phyloP scores from a whole-genome alignment of 1,140 invertebrate species.

The Neoseiulus cucumeris region DNA sequence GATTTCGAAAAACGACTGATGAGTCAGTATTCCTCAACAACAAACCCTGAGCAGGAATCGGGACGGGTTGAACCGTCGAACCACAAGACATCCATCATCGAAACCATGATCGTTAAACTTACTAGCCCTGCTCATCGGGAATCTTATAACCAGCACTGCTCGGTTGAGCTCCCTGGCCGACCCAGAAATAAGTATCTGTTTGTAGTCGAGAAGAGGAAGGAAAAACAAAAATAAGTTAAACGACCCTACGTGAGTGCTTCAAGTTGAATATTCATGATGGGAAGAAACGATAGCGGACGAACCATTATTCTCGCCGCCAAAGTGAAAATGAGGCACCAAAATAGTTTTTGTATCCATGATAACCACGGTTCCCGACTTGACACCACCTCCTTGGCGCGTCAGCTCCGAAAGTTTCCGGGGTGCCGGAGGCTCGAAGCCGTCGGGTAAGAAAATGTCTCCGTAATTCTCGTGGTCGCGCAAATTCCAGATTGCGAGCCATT shows the following conservation, averaged over 20 bases:
- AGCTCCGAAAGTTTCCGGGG: slow-evolving; percentile 48
- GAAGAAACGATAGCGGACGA: not conserved
- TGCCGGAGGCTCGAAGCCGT: slow-evolving; percentile 68
- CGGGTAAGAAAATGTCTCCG: slow-evolving; percentile 70
- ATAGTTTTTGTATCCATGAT: slow-evolving; percentile 75
- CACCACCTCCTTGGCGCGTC: slow-evolving; percentile 51
- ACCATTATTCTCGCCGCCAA: slow-evolving; percentile 41
- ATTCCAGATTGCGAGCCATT: slow-evolving; percentile 78
- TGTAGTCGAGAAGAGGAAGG: not conserved
- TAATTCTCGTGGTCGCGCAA: slow-evolving; percentile 55
- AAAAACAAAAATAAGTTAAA: slow-evolving; percentile 13
- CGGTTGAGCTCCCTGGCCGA: slow-evolving; percentile 61
- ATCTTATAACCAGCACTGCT: slow-evolving; percentile 63
- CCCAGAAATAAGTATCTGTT: slow-evolving; percentile 79
- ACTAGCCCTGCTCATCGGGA: slow-evolving; percentile 55
- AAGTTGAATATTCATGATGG: too few species aligned
- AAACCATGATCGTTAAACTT: slow-evolving; percentile 16
- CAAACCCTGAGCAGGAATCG: too few species aligned
- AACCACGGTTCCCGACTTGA: slow-evolving; percentile 70
- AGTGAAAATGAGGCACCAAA: slow-evolving; percentile 76
- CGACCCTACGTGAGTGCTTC: too few species aligned
- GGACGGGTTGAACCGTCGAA: too few species aligned
- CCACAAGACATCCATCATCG: too few species aligned
- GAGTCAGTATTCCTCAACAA: not conserved
- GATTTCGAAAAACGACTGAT: slow-evolving; percentile 7